These are phyloP conservation scores for Metacarcinus magister DNA, from an alignment of 2,888 invertebrate genomes.

Conservation along the genomic window DNA sequence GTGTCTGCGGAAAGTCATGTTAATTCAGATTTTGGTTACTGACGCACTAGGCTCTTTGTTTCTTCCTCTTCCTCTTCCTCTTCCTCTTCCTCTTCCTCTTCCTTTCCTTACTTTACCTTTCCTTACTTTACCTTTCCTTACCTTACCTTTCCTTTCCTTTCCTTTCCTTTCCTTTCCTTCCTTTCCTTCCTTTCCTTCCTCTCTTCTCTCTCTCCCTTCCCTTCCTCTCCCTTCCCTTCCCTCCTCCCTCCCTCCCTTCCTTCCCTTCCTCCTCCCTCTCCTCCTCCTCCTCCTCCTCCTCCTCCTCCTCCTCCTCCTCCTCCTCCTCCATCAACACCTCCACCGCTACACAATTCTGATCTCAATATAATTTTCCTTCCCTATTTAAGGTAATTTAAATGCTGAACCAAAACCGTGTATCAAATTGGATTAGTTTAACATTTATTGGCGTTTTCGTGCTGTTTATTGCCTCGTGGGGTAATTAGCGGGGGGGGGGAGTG, in stretches of 20 bases:
- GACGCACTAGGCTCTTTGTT: not conserved
- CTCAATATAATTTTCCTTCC: not conserved
- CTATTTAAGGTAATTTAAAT: not conserved
- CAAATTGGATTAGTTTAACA: conserved; percentile 6
- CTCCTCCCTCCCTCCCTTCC: not conserved
- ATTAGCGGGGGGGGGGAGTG: not conserved
- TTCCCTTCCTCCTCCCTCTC: not conserved
- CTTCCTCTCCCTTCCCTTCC: not conserved
- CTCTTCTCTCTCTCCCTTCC: no score
- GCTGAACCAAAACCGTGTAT: not conserved
- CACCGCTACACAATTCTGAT: not conserved
- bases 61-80: not conserved
- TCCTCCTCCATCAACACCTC: not conserved
- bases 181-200: no score
- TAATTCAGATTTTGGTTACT: not conserved
- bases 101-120: no score
- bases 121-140: no score
- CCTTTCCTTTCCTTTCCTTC: no score
- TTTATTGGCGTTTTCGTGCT: not conserved
- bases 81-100: not conserved
- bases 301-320: not conserved
- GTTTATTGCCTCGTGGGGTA: conserved; percentile 22
- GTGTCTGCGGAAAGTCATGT: conserved; percentile 8
- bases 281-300: conserved; percentile 23
- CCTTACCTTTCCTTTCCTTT: no score